These are phyloP conservation scores for Sericinus montela DNA, from an alignment of 2,888 invertebrate species.

Conservation along the genomic window DNA sequence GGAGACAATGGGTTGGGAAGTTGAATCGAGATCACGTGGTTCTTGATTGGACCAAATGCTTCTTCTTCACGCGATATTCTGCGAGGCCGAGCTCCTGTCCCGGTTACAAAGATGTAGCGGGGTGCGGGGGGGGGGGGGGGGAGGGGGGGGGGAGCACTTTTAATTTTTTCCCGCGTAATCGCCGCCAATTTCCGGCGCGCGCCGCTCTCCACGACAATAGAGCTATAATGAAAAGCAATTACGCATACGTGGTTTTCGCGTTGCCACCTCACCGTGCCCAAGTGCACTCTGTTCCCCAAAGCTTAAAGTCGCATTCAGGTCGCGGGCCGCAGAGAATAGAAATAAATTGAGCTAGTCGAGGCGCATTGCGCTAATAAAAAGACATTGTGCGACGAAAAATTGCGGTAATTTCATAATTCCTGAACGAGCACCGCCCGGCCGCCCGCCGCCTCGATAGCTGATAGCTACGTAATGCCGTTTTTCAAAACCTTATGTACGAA, in stretches of 20 bases:
- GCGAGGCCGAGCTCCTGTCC: no score
- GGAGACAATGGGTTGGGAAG: no score
- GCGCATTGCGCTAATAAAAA: conserved; percentile 67
- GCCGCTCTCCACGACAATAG: conserved; percentile 39
- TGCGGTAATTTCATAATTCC: conserved; percentile 73
- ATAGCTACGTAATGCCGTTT: no score
- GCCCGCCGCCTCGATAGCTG: no score
- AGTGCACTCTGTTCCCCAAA: conserved; percentile 27
- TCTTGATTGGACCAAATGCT: no score
- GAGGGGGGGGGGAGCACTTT: conserved; percentile 43
- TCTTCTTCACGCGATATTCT: no score
- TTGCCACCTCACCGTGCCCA: conserved; percentile 27
- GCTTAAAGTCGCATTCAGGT: conserved; percentile 21
- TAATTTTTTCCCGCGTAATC: conserved; percentile 74
- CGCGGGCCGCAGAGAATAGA: conserved; percentile 51
- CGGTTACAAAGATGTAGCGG: no score
- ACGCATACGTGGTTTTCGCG: conserved; percentile 73
- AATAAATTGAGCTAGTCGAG: conserved; percentile 65
- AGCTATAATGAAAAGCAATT: conserved; percentile 76
- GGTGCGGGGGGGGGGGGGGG: neutral
- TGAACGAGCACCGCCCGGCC: conserved; percentile 35
- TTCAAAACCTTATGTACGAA: no score
- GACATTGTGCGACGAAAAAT: conserved; percentile 67
- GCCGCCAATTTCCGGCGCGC: conserved; percentile 69
- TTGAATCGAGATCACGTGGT: no score